Conservation (phyloP, 2,888 invertebrate species). For the Chirona hameri region DNA sequence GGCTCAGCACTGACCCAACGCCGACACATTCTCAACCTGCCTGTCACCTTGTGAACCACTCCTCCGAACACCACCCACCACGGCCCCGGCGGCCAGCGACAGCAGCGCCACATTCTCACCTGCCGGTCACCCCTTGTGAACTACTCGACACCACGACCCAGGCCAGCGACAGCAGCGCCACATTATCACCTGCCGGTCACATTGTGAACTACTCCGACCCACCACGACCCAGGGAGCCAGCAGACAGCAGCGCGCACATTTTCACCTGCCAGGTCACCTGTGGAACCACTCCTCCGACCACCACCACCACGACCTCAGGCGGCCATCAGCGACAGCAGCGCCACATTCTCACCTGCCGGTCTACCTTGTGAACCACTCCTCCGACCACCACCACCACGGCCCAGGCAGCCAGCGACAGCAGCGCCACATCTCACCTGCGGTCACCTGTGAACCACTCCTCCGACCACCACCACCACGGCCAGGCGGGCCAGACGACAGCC, state of each 20-base stretch:
- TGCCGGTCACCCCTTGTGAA: no score
- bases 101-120: no score
- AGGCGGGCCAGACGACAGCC: constrained; percentile 54
- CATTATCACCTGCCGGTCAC: not conserved
- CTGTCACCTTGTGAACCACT: constrained; percentile 61
- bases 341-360: constrained; percentile 44
- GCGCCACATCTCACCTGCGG: constrained; percentile 33
- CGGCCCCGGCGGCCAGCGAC: no score
- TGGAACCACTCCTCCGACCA: constrained; percentile 67
- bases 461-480: constrained; percentile 60
- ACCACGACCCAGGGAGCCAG: constrained; percentile 56
- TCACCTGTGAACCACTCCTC: constrained; percentile 65
- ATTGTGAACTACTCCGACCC: not conserved
- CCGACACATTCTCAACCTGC: no score
- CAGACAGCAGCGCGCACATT: no score
- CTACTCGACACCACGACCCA: no score
- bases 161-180: no score
- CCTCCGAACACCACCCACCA: constrained; percentile 67
- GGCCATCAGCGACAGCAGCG: constrained; percentile 53
- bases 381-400: constrained; percentile 63
- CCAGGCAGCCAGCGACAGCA: constrained; percentile 55
- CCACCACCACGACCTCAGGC: constrained; percentile 58
- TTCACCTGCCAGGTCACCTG: constrained; percentile 51
- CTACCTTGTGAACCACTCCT: constrained; percentile 63
- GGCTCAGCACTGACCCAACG: no score